Percentiles rank a stretch among this genome's conserved stretches.
These are phyloP conservation scores for Propithecus perrieri DNA, from an alignment of 2,797 vertebrate species.

Conservation along the genomic window DNA sequence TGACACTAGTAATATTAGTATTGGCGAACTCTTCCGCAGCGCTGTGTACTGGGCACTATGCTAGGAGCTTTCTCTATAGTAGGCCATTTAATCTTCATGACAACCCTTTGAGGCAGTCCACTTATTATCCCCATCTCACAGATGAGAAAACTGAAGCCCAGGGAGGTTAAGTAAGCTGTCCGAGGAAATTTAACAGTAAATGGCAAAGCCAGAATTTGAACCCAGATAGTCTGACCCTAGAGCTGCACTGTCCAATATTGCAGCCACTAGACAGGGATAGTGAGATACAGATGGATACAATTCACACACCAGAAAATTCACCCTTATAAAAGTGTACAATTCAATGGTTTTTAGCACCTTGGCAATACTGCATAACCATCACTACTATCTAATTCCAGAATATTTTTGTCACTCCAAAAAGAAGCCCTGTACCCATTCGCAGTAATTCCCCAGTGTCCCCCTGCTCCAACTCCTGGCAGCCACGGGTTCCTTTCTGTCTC, in stretches of 20 bases:
- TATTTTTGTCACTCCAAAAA: neutral
- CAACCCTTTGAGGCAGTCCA: neutral
- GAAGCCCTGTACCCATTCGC: neutral
- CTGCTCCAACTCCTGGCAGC: neutral
- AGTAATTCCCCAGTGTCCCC: fast-evolving
- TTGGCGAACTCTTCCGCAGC: neutral
- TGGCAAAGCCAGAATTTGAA: neutral
- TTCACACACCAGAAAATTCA: neutral
- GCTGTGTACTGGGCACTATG: neutral
- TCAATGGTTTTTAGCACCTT: neutral
- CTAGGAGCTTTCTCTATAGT: neutral
- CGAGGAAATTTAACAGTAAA: no score
- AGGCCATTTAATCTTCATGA: neutral
- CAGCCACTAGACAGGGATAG: neutral
- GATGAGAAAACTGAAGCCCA: neutral
- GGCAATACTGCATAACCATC: neutral
- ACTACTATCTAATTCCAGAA: neutral
- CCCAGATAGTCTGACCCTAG: no score
- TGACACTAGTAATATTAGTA: neutral
- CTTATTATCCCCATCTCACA: neutral
- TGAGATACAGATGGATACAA: neutral
- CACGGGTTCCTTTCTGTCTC: neutral
- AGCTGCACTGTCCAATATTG: fast-evolving
- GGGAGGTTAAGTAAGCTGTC: neutral
- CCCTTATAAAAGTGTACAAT: neutral